Evolutionary conservation across 2,797 vertebrate genomes (phyloP).

Genomic region (Cynodonichthys magdalenae): DNA sequence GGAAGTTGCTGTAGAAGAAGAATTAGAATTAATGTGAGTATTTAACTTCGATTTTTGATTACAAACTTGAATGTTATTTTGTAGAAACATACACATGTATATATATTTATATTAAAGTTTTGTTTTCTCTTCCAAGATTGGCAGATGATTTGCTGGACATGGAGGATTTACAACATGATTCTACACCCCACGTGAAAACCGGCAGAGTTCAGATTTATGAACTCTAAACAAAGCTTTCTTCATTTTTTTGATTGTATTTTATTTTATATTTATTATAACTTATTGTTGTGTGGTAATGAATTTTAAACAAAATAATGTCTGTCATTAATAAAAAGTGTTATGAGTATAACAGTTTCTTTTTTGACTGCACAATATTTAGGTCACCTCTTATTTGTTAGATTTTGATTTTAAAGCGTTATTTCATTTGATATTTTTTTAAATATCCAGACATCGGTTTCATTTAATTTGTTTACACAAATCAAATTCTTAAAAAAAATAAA

Average conservation of each 20-base stretch:
- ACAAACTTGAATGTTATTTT: background rate
- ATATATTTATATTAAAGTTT: background rate
- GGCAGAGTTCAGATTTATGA: background rate
- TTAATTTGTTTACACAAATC: no score
- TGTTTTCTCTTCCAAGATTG: slow-evolving; percentile 33
- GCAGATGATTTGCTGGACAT: slow-evolving; percentile 33
- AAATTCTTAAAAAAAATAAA: no score
- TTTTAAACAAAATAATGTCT: background rate
- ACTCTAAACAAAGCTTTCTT: background rate
- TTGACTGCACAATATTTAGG: background rate
- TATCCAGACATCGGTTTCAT: no score
- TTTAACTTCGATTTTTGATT: background rate
- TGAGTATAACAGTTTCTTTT: background rate
- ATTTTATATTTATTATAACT: background rate
- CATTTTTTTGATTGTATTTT: background rate
- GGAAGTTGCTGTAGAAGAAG: slow-evolving; percentile 65
- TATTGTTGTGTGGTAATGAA: background rate
- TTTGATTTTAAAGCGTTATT: no score
- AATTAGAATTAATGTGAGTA: slow-evolving; percentile 63
- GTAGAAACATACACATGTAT: background rate
- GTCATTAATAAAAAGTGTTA: background rate
- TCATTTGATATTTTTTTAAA: no score
- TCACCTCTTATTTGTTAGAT: no score
- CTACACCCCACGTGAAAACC: slow-evolving; percentile 33
- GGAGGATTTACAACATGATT: slow-evolving; percentile 25